These are phyloP conservation scores for Pristionchus japonicus DNA, from an alignment of 2,888 invertebrate genomes.

Conservation along the genomic window DNA sequence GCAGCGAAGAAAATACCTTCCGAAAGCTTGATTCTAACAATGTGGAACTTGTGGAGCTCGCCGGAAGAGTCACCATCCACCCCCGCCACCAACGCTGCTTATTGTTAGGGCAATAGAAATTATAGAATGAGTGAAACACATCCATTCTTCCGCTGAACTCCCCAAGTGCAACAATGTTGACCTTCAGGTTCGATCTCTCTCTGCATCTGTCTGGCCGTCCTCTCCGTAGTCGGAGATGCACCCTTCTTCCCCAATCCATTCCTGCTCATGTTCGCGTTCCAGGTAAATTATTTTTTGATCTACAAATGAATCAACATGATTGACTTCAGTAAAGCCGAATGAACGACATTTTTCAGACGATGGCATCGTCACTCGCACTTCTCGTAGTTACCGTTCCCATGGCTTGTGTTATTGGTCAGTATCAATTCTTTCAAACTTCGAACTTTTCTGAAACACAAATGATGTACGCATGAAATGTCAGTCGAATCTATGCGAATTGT, in stretches of 20 bases:
- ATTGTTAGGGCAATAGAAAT: too few species aligned
- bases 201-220: constrained; percentile 35
- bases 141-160: too few species aligned
- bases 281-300: not conserved
- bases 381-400: constrained; percentile 31
- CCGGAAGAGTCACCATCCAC: too few species aligned
- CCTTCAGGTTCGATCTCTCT: constrained; percentile 27
- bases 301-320: not conserved
- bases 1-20: too few species aligned
- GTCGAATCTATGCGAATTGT: too few species aligned
- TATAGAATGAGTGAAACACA: too few species aligned
- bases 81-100: too few species aligned
- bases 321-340: not conserved
- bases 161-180: too few species aligned
- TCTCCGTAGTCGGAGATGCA: constrained; percentile 23
- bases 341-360: constrained; percentile 6
- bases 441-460: not conserved
- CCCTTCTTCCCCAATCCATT: constrained; percentile 47
- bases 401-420: constrained; percentile 33
- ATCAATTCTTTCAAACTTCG: not conserved
- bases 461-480: not conserved
- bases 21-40: too few species aligned
- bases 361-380: constrained; percentile 22
- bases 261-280: constrained; percentile 41
- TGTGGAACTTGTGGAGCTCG: too few species aligned